These are phyloP conservation scores for Varanus komodoensis DNA, from an alignment of 2,113 vertebrate species.

Conservation along the genomic window DNA sequence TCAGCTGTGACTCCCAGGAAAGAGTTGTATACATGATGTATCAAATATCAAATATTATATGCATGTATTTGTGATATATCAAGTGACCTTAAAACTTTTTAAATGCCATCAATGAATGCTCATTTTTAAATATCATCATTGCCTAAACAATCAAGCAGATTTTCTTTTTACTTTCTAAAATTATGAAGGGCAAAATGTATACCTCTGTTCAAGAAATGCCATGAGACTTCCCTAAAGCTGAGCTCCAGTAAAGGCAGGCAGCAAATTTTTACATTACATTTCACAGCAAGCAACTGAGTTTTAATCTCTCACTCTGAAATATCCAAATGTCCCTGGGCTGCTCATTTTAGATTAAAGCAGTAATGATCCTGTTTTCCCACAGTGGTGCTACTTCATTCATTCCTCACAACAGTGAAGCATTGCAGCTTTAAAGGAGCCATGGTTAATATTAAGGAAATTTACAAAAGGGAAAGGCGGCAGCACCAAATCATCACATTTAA, in stretches of 20 bases:
- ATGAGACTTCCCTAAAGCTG: slow-evolving; percentile 43
- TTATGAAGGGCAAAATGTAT: slow-evolving; percentile 18
- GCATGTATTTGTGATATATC: too few species aligned
- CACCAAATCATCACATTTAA: slow-evolving; percentile 73
- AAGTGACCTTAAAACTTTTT: too few species aligned
- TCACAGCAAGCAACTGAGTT: slow-evolving; percentile 47
- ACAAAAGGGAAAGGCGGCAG: slow-evolving; percentile 43
- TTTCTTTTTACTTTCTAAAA: background rate
- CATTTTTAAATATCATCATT: background rate
- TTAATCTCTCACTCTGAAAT: slow-evolving; percentile 63
- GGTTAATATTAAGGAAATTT: slow-evolving; percentile 64
- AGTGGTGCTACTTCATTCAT: slow-evolving; percentile 39
- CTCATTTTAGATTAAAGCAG: slow-evolving; percentile 55
- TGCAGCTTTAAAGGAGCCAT: slow-evolving; percentile 29
- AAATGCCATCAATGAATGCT: slow-evolving; percentile 34
- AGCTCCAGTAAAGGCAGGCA: slow-evolving; percentile 42
- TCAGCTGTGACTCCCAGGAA: background rate
- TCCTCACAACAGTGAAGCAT: slow-evolving; percentile 31
- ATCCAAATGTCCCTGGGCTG: slow-evolving; percentile 52
- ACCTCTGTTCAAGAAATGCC: slow-evolving; percentile 14
- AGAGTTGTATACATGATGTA: too few species aligned
- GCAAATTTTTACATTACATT: slow-evolving; percentile 56
- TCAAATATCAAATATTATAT: too few species aligned
- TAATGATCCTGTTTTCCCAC: slow-evolving; percentile 45
- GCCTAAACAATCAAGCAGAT: slow-evolving; percentile 26